Base-by-base conservation (phyloP, 2,888 invertebrate species). In the Perizoma flavofasciatum region DNA sequence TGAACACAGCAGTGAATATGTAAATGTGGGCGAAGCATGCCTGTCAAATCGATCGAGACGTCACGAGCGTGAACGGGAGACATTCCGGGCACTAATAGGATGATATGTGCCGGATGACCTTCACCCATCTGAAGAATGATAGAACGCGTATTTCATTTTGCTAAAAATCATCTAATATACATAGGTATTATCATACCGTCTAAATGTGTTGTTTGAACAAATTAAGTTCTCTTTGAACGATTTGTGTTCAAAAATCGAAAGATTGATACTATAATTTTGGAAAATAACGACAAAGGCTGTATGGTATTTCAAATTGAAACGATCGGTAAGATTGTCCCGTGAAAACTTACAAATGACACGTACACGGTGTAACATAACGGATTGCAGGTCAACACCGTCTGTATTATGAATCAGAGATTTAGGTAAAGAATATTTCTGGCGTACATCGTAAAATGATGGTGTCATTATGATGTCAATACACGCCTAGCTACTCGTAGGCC, bases 391-490 rank as follows among this genome's bases (percentile, higher is more conserved):
- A 57, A 43, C 49, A 32, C n/a, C 49, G 56, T 57, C 55, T 1
- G 45, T 46, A 41, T 34, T 53, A 54, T 54, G 55, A 62, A 62
- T 62, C 58, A 55, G 54, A 54, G 57, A 46, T 47, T 57, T 44
- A 7, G 32, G 41, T 54, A 47, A 46, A 49, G n/a, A 49, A 54
- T 57, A 57, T 51, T 58, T 58, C 58, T 55, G 49, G 49, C 49
- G 46, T 54, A 61, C 47, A 55, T 58, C 55, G 39, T 56, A 52
- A 53, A 49, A 48, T 22, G 54, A 63, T 68, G 59, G 49, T 61
- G 65, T 66, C 65, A 65, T 64, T 49, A 46, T 55, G 57, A 52
- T 62, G 64, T 66, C 64, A 66, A 61, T 59, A 52, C 55, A 37
- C 22, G 55, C 54, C 49, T 40, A 32, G 45, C 43, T 46, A 2